These are phyloP conservation scores for Nipponia nippon DNA, from an alignment of 2,113 vertebrate genomes.

Conservation along the genomic window DNA sequence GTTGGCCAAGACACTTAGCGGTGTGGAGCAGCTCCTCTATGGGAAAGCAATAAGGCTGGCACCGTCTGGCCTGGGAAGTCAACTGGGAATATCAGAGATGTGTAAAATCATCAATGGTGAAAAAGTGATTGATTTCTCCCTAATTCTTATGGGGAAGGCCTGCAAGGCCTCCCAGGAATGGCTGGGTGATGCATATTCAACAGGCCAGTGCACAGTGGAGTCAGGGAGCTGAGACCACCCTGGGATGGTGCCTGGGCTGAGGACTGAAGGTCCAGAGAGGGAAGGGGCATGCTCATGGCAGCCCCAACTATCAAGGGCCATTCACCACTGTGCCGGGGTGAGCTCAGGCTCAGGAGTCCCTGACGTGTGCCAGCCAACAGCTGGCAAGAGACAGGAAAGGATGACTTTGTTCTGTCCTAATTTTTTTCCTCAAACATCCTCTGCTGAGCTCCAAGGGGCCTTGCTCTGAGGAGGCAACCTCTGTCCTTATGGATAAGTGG, in stretches of 20 bases:
- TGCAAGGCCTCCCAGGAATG: background rate
- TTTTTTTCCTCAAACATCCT: background rate
- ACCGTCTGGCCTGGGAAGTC: background rate
- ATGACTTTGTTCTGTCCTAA: background rate
- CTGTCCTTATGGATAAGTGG: background rate
- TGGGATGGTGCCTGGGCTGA: fast-evolving
- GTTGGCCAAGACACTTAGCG: background rate
- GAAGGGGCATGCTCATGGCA: background rate
- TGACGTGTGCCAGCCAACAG: background rate
- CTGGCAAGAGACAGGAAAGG: background rate
- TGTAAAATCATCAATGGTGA: background rate
- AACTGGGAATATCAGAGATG: background rate
- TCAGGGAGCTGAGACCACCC: background rate
- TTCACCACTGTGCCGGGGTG: fast-evolving
- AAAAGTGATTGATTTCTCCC: background rate
- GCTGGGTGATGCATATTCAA: background rate
- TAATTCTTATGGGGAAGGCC: background rate
- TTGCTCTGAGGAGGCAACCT: background rate
- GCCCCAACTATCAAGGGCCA: background rate
- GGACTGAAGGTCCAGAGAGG: background rate
- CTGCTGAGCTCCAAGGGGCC: background rate
- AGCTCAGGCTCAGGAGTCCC: background rate
- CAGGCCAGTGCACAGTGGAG: background rate
- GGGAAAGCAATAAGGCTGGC: background rate
- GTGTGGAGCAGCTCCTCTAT: background rate